Evolutionary conservation across 2,888 invertebrate genomes (phyloP).

Genomic region (Tetanocera ferruginea): DNA sequence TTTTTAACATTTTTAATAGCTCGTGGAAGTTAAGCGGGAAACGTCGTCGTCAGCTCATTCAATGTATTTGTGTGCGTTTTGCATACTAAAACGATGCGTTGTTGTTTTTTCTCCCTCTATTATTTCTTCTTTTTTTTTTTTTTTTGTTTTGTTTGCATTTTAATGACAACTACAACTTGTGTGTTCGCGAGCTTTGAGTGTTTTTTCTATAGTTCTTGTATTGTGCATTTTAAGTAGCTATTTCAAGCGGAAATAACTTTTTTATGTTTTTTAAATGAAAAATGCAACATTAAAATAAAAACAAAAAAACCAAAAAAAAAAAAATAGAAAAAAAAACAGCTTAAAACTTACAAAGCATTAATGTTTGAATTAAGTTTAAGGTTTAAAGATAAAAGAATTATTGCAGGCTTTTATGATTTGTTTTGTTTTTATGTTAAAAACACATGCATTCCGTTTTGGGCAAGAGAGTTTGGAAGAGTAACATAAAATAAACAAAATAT

Average conservation of each 20-base stretch:
- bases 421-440: too few species aligned
- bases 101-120: too few species aligned
- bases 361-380: background rate
- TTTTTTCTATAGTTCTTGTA: background rate
- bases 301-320: background rate
- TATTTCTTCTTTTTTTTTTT: background rate
- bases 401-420: too few species aligned
- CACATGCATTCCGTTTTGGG: too few species aligned
- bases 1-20: too few species aligned
- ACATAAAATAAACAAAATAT: too few species aligned
- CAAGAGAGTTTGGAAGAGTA: too few species aligned
- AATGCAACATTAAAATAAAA: background rate
- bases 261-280: background rate
- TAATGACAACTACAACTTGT: background rate
- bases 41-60: too few species aligned
- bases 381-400: too few species aligned
- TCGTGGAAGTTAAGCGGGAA: too few species aligned
- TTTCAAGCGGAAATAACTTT: background rate
- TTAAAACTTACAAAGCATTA: background rate
- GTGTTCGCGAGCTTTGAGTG: background rate
- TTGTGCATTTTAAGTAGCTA: slow-evolving; percentile 5
- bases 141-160: background rate
- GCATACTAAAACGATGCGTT: too few species aligned
- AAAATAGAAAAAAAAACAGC: background rate
- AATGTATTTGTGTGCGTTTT: too few species aligned